These are phyloP conservation scores for Euzetes globulus DNA, from an alignment of 2,888 invertebrate species.

Conservation along the genomic window DNA sequence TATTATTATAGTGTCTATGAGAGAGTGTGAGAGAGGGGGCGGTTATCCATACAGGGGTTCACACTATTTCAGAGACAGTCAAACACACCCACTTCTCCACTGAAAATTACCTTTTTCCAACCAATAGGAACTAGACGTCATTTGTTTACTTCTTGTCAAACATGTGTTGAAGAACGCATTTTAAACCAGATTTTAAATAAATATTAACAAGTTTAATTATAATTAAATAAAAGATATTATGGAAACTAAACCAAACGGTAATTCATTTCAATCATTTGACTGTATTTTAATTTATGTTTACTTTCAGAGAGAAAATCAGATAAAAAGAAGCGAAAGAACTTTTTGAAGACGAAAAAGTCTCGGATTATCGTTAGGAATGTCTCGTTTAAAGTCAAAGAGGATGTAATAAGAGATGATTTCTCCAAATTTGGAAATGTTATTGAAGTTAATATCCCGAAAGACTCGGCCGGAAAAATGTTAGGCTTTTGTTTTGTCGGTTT, in stretches of 20 bases:
- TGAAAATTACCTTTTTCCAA: no score
- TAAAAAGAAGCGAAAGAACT: slow-evolving; percentile 16
- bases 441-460: slow-evolving; percentile 27
- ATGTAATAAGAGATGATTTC: slow-evolving; percentile 13
- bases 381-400: slow-evolving; percentile 29
- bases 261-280: neutral
- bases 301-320: slow-evolving; percentile 13
- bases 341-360: slow-evolving; percentile 6
- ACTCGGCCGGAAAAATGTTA: neutral
- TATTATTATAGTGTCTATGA: no score
- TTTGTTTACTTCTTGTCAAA: no score
- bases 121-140: no score
- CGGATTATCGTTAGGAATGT: slow-evolving; percentile 33
- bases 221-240: neutral
- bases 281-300: no score
- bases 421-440: slow-evolving; percentile 9
- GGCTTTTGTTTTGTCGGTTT: slow-evolving; percentile 28
- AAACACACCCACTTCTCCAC: no score
- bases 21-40: no score
- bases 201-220: no score
- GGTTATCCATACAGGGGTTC: no score
- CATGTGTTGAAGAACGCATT: no score
- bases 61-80: no score
- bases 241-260: neutral
- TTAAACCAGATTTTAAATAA: no score